These are phyloP conservation scores for Rhegmatorhina hoffmannsi DNA, from an alignment of 2,113 vertebrate species.

Conservation along the genomic window DNA sequence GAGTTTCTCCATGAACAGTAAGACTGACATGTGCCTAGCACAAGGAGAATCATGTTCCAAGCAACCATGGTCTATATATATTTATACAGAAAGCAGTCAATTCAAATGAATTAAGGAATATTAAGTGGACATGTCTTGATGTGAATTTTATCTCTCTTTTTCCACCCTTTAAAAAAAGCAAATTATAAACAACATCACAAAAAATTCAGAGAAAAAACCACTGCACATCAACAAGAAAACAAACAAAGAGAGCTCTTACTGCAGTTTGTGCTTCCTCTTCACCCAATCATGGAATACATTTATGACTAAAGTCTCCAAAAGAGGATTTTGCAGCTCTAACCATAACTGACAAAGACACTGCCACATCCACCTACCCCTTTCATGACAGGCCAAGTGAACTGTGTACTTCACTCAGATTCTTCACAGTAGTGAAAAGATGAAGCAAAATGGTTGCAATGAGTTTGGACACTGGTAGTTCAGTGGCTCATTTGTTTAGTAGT, in stretches of 20 bases:
- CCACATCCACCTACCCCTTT: not conserved
- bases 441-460: not conserved
- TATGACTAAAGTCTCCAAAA: not conserved
- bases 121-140: not conserved
- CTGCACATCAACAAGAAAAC: not conserved
- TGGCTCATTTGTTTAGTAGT: not conserved
- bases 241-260: not conserved
- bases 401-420: not conserved
- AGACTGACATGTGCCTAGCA: not conserved
- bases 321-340: not conserved
- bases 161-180: accelerated
- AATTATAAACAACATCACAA: not conserved
- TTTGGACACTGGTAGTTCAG: not conserved
- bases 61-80: not conserved
- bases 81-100: not conserved
- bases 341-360: not conserved
- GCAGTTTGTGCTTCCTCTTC: not conserved
- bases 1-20: not conserved
- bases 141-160: not conserved
- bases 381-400: not conserved
- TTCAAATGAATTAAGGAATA: not conserved
- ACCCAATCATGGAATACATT: not conserved
- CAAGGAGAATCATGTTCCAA: not conserved
- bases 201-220: not conserved
- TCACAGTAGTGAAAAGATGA: not conserved